Evolutionary conservation across 2,797 vertebrate species (phyloP).

Genomic region (Alcedo quadribrachys): DNA sequence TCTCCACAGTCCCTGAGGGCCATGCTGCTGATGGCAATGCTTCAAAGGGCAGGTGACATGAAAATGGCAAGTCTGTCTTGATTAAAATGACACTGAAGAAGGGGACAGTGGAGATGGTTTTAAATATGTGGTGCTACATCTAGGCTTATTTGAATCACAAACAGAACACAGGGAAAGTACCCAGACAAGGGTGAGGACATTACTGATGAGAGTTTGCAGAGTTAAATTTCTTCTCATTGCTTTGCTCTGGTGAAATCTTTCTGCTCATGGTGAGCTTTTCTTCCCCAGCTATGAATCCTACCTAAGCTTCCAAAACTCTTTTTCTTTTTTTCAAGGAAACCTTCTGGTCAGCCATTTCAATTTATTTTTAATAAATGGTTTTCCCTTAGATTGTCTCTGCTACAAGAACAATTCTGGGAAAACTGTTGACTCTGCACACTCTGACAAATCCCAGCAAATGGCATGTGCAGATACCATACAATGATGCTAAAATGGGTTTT

Average conservation of each 20-base stretch:
- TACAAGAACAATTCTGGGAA: constrained; percentile 1
- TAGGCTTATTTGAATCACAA: not conserved
- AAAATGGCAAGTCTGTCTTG: not conserved
- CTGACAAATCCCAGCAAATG: constrained; percentile 1
- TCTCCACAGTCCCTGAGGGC: not conserved
- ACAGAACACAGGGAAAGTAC: not conserved
- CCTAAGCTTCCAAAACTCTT: not conserved
- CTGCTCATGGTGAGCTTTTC: not conserved
- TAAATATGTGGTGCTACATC: not conserved
- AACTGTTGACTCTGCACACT: constrained; percentile 37
- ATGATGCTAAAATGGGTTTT: constrained; percentile 2
- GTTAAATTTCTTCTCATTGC: not conserved
- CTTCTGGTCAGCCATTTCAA: constrained; percentile 24
- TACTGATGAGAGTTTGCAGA: not conserved
- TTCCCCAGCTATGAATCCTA: not conserved
- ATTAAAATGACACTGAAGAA: not conserved
- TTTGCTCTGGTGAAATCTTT: not conserved
- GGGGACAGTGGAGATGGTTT: not conserved
- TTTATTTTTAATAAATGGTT: constrained; percentile 31
- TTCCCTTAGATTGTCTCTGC: constrained; percentile 9
- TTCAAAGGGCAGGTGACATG: not conserved
- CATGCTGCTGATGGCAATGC: not conserved
- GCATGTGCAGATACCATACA: not conserved
- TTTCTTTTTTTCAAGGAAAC: not conserved
- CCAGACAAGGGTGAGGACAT: not conserved